Base-by-base conservation (phyloP, 2,888 invertebrate genomes). In the Aphidius colemani region DNA sequence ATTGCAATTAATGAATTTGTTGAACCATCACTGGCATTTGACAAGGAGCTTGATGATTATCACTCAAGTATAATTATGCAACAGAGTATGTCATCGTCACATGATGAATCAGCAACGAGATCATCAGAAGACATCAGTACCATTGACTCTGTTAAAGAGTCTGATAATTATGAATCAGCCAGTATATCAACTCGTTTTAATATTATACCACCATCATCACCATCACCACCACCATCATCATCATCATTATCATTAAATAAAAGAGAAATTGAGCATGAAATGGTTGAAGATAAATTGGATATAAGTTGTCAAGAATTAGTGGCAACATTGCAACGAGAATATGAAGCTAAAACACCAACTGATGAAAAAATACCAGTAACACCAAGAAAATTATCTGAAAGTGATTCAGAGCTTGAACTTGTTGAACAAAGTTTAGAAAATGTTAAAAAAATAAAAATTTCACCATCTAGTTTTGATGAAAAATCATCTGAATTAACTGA, bases 21-120 rank as follows among this genome's bases (percentile, higher is more conserved):
- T 1, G 73, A 82, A 13, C 82, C 81, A 1, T 81, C 74, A 0
- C 76, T 81, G 61, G 79, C 71, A 1, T 82, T 82, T 46, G 73
- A 80, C 62, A 79, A 77, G 57, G 82, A 82, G 63, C 72, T 82
- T 9, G 82, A 82, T 3, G 81, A 77, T 59, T 81, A 80, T 46
- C 77, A 80, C 46, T 72, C 73, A 3, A 70, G 67, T 7, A 67
- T 75, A 49, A 68, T 73, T 45, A 70, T 61, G 10, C 71, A 74
- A 43, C 63, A 67, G 48, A 71, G 69, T 41, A 61, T 72, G 10
- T 50, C 70, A 4, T 65, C 69, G 0, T 70, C 72, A 8, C 69
- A 69, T 7, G 76, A 74, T 0, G 75, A 66, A 8, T 73, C 77
- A 1, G 70, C 58, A 0, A 74, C 74, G 0, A 72, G 74, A 13